A percentile compares a stretch with the other conserved stretches of the same genome.
phyloP scores from a whole-genome alignment of 2,113 vertebrate species.

The Gasterosteus nipponicus region DNA sequence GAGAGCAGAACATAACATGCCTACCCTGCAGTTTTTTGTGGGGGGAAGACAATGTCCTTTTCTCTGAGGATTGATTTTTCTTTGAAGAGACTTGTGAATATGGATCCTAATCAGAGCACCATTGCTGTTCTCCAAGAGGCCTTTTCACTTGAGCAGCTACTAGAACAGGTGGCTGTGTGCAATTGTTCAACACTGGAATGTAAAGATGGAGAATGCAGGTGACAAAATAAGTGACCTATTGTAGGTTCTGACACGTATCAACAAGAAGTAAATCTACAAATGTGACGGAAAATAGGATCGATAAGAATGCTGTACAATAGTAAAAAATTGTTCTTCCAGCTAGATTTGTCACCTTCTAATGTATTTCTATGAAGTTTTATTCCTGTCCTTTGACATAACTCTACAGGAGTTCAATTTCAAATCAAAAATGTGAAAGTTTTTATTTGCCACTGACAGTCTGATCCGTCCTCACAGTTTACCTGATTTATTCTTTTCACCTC shows the following conservation, averaged over 20 bases:
- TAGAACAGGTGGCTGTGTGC: background rate
- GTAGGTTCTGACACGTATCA: background rate
- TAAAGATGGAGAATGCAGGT: background rate
- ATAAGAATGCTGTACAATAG: background rate
- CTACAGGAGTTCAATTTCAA: background rate
- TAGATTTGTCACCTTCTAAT: background rate
- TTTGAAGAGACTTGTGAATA: conserved; percentile 2
- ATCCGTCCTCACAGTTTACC: conserved; percentile 38
- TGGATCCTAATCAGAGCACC: conserved; percentile 11
- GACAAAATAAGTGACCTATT: background rate
- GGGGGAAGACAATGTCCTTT: background rate
- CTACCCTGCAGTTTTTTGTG: background rate
- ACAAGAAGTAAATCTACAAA: background rate
- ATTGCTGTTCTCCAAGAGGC: background rate
- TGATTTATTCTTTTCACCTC: conserved; percentile 68
- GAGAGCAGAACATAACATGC: background rate
- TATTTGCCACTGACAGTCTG: conserved; percentile 21
- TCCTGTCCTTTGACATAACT: conserved; percentile 8
- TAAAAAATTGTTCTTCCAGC: background rate
- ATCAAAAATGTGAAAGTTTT: conserved; percentile 40
- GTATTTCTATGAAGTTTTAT: background rate
- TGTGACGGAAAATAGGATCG: background rate
- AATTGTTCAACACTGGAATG: background rate
- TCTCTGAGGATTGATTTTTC: conserved; percentile 15
- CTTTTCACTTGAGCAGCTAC: background rate